Conservation (phyloP, 2,888 invertebrate species). For the Xiphydria camelus region DNA sequence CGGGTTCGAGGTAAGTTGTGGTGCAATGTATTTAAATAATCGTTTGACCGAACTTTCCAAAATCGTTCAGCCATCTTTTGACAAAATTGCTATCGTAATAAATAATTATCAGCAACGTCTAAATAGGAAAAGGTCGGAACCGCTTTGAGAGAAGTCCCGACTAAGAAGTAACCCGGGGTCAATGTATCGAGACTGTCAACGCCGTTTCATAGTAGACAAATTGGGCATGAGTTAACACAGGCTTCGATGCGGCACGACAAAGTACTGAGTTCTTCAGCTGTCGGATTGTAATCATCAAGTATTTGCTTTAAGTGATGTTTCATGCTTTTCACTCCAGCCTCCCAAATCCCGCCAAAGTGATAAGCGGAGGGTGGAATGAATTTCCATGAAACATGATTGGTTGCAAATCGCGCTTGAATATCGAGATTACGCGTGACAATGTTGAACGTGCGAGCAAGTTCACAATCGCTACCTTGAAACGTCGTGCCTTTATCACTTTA, state of each 20-base stretch:
- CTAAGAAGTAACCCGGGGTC: no score
- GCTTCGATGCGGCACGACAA: no score
- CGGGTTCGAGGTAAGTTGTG: no score
- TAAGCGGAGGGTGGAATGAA: slow-evolving; percentile 43
- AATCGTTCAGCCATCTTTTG: background rate
- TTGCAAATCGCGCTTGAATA: slow-evolving; percentile 4
- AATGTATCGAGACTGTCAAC: no score
- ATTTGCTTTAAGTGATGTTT: slow-evolving; percentile 41
- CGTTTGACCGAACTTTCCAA: background rate
- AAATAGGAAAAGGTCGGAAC: no score
- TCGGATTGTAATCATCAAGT: slow-evolving; percentile 18
- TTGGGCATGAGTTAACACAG: no score
- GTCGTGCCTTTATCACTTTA: slow-evolving; percentile 39
- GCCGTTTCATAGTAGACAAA: no score
- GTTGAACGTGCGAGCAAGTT: slow-evolving; percentile 11
- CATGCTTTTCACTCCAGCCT: slow-evolving; percentile 39
- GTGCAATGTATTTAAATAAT: background rate
- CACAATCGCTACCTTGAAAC: slow-evolving; percentile 31
- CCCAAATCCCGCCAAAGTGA: slow-evolving; percentile 45
- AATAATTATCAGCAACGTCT: no score
- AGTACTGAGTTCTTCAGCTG: background rate
- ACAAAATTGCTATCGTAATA: background rate
- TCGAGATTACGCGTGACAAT: background rate
- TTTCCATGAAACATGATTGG: slow-evolving; percentile 33
- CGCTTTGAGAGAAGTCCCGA: no score